Base-by-base conservation (phyloP, 2,888 invertebrate species). In the Platycheirus rosarum region DNA sequence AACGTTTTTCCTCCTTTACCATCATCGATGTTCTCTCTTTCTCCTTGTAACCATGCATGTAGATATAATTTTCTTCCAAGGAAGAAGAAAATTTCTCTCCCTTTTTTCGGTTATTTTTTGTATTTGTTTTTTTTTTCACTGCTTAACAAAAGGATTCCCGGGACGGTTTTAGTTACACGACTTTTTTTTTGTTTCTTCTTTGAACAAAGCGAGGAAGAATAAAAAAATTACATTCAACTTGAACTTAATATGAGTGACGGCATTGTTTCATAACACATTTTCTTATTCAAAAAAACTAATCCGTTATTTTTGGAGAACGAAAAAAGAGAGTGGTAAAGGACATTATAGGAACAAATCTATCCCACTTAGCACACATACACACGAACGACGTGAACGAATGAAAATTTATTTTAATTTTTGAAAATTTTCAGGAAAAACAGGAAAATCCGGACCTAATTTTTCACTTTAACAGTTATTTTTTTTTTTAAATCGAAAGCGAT, bases 151-250 rank as follows among this genome's bases (percentile, higher is more conserved):
- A 78, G 80, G 82, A 85, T 76, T 85, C 85, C 85, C 85, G 84
- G 85, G 85, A 85, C 85, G 85, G 85, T 84, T 85, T 85, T 84
- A 85, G 85, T 85, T 85, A 85, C 85, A 84, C 85, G 85, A 85
- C 85, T 71, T 79, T 79, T 84, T 84, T 84, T 85, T 84, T 79
- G 84, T 82, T 82, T 80, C 77, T 75, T 80, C 65, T 60, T 79
- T 69, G 57, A 76, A 73, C 53, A 9, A 57, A 57, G 49, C 60
- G 55, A 68, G 55, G 68, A 76, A 62, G 32, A 37, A 32, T 42
- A 40, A 1, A 76, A n/a, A 74, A 62, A 49, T 71, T 71, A 76
- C 77, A 71, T 82, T 77, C 82, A 82, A 77, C 82, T 77, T 77
- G 82, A 82, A 76, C 71, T 82, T 68, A 82, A 82, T 71, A 49